Percentiles rank a stretch among this genome's conserved stretches.
Conservation (phyloP, 2,888 invertebrate species). For the Nymphalis polychloros region DNA sequence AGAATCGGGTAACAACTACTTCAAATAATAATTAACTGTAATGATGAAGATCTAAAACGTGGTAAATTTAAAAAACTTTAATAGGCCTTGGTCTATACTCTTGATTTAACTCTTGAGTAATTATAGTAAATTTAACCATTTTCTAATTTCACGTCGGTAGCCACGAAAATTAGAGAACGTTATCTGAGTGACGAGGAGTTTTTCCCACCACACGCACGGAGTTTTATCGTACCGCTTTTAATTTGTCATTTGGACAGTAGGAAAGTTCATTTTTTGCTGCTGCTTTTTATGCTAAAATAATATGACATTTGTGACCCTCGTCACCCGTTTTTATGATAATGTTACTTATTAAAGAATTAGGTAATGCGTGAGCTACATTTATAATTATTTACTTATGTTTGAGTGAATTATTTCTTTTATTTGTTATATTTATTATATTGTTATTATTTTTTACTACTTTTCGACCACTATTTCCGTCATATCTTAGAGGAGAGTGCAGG, state of each 20-base stretch:
- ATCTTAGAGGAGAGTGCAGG: no score
- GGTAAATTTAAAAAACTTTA: no score
- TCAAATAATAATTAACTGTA: no score
- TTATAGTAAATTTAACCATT: not conserved
- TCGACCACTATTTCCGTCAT: not conserved
- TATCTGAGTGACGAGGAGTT: constrained; percentile 42
- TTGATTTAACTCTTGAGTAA: no score
- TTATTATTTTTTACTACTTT: no score
- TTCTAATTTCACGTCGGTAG: constrained; percentile 23
- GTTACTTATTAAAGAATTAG: constrained; percentile 42
- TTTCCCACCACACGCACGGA: constrained; percentile 44
- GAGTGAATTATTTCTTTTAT: constrained; percentile 8
- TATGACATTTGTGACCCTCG: constrained; percentile 70
- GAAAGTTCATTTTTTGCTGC: constrained; percentile 63
- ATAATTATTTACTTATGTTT: constrained; percentile 35
- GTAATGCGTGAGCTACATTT: constrained; percentile 39
- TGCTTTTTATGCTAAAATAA: constrained; percentile 62
- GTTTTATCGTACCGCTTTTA: constrained; percentile 53
- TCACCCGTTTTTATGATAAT: constrained; percentile 57
- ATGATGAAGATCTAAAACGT: no score
- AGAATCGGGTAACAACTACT: no score
- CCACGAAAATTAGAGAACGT: constrained; percentile 30
- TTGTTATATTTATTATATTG: not conserved
- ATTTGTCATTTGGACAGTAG: constrained; percentile 66
- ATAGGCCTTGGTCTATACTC: no score